Evolutionary conservation across 2,797 vertebrate genomes (phyloP).

Genomic region (Coregonus suidteri): DNA sequence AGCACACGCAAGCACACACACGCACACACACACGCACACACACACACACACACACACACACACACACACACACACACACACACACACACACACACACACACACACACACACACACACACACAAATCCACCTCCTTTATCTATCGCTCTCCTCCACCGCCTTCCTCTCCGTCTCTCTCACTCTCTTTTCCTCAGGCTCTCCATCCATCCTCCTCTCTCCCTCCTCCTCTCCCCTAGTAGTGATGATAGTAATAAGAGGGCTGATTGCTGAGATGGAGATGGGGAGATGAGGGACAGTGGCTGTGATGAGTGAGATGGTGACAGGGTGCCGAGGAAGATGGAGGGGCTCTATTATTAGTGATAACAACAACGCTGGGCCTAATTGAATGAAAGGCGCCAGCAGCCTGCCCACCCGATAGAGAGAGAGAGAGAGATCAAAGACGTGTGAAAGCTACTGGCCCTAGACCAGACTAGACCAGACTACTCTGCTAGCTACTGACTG

Average conservation of each 20-base stretch:
- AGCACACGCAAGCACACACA: no score
- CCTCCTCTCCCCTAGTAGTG: not conserved
- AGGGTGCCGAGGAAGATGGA: conserved; percentile 53
- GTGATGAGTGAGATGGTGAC: conserved; percentile 66
- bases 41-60: conserved; percentile 32
- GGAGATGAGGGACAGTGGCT: conserved; percentile 58
- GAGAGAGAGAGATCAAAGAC: conserved; percentile 24
- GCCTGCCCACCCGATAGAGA: conserved; percentile 28
- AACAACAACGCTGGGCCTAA: conserved; percentile 66
- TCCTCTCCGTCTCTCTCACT: conserved; percentile 49
- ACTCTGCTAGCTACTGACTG: not conserved
- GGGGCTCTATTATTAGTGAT: conserved; percentile 67
- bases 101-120: conserved; percentile 39
- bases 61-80: conserved; percentile 7
- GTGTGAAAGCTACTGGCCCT: conserved; percentile 16
- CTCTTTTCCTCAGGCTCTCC: conserved; percentile 32
- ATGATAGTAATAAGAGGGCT: conserved; percentile 66
- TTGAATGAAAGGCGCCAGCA: conserved; percentile 66
- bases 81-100: not conserved
- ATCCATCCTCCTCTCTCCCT: conserved; percentile 15
- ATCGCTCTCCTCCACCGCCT: conserved; percentile 61
- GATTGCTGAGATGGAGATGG: conserved; percentile 70
- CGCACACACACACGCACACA: conserved; percentile 33
- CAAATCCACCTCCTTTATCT: conserved; percentile 44
- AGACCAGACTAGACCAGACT: not conserved